Conservation (phyloP, 2,888 invertebrate genomes). For the Ethmia dodecea region DNA sequence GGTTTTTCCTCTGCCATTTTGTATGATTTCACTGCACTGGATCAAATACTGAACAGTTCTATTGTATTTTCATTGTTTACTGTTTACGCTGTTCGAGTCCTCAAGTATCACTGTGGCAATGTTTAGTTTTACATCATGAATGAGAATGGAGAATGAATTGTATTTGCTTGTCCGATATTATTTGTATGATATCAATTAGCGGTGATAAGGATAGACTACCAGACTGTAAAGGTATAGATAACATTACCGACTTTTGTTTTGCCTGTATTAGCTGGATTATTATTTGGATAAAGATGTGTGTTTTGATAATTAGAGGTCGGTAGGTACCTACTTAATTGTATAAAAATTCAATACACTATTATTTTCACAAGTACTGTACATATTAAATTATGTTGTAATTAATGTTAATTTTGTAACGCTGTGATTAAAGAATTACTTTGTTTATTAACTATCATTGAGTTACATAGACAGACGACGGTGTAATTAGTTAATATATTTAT, state of each 20-base stretch:
- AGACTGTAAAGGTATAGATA: slow-evolving; percentile 9
- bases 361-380: no score
- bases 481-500: no score
- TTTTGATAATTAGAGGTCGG: no score
- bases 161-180: slow-evolving; percentile 57
- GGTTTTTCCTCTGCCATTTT: slow-evolving; percentile 53
- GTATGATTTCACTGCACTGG: slow-evolving; percentile 12
- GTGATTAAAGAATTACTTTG: no score
- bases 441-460: no score
- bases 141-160: slow-evolving; percentile 38
- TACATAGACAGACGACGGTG: no score
- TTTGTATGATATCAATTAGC: slow-evolving; percentile 66
- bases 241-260: slow-evolving; percentile 24
- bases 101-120: slow-evolving; percentile 35
- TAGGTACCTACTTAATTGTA: no score
- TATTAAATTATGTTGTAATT: no score
- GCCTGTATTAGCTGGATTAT: slow-evolving; percentile 4
- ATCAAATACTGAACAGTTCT: slow-evolving; percentile 10
- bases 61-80: slow-evolving; percentile 41
- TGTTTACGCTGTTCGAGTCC: slow-evolving; percentile 26
- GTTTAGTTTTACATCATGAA: slow-evolving; percentile 47
- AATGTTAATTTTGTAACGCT: no score
- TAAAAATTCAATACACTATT: no score
- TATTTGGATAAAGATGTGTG: no score
- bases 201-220: slow-evolving; percentile 38